A percentile compares a stretch with the other conserved stretches of the same genome.
These are phyloP conservation scores for Pseudorhiza aurosa DNA, from an alignment of 30 jellyfish, hydroid and myxozoan species.

Conservation along the genomic window DNA sequence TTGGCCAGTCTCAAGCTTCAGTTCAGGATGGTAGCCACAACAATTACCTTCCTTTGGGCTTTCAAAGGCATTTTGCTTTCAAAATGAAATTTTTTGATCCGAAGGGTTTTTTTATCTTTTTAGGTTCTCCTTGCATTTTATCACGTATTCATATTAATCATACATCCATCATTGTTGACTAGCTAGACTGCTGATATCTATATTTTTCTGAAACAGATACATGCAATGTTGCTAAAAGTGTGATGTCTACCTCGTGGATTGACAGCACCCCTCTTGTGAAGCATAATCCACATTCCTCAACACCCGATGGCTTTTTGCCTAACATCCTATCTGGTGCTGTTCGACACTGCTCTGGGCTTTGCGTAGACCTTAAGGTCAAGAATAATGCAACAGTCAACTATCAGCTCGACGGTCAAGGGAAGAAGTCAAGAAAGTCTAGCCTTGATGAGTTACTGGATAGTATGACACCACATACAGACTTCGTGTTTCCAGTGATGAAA, in stretches of 20 bases:
- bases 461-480: slow-evolving; percentile 39
- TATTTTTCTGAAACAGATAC: slow-evolving; percentile 37
- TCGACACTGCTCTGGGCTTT: slow-evolving; percentile 50
- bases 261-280: slow-evolving; percentile 28
- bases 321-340: slow-evolving; percentile 11
- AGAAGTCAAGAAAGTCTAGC: slow-evolving; percentile 27
- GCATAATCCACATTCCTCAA: slow-evolving; percentile 6
- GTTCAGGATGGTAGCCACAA: no score
- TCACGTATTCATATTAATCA: no score
- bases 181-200: no score
- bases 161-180: no score
- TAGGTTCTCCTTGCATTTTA: no score
- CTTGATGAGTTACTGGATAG: slow-evolving; percentile 15
- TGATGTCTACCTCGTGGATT: slow-evolving; percentile 35
- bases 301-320: slow-evolving; percentile 38
- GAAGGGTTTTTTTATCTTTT: no score
- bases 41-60: no score
- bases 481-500: slow-evolving; percentile 55
- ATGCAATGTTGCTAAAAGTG: slow-evolving; percentile 27
- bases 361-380: slow-evolving; percentile 34
- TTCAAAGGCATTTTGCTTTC: no score
- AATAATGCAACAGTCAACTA: slow-evolving; percentile 41
- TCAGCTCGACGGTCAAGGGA: slow-evolving; percentile 27
- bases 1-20: no score
- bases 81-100: no score